Conservation (phyloP, 2,888 invertebrate genomes). For the Coremacera marginata region DNA sequence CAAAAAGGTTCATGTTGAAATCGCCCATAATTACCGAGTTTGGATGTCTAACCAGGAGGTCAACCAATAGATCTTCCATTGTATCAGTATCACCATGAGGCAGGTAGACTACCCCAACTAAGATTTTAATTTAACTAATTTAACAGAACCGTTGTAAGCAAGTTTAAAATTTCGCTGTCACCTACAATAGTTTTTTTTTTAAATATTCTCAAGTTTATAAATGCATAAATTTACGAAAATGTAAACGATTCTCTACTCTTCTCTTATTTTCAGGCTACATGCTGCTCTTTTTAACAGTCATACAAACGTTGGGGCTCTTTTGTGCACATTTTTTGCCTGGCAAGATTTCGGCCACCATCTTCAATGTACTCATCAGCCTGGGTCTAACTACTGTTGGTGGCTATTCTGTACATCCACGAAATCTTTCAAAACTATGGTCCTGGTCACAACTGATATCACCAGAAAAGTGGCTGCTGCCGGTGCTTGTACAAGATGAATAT, state of each 20-base stretch:
- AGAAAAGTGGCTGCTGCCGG: conserved; percentile 79
- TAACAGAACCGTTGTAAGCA: too few species aligned
- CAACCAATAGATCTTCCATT: too few species aligned
- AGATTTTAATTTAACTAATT: too few species aligned
- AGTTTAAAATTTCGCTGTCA: too few species aligned
- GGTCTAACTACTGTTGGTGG: conserved; percentile 76
- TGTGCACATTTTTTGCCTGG: conserved; percentile 77
- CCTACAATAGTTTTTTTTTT: too few species aligned
- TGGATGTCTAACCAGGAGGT: too few species aligned
- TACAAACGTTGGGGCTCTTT: conserved; percentile 78
- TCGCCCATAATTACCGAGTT: too few species aligned
- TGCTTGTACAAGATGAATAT: conserved; percentile 77
- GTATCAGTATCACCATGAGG: too few species aligned
- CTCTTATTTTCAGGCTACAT: conserved; percentile 74
- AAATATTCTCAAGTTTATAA: too few species aligned
- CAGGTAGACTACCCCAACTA: too few species aligned
- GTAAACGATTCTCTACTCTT: background rate
- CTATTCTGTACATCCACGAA: conserved; percentile 77
- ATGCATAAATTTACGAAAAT: background rate
- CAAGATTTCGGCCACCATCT: conserved; percentile 75
- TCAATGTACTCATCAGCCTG: conserved; percentile 75
- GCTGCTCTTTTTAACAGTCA: conserved; percentile 77
- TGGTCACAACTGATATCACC: conserved; percentile 81
- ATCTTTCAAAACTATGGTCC: conserved; percentile 75
- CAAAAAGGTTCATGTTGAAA: too few species aligned